Conservation (phyloP, 1,140 invertebrate species). For the Nylanderia fulva region DNA sequence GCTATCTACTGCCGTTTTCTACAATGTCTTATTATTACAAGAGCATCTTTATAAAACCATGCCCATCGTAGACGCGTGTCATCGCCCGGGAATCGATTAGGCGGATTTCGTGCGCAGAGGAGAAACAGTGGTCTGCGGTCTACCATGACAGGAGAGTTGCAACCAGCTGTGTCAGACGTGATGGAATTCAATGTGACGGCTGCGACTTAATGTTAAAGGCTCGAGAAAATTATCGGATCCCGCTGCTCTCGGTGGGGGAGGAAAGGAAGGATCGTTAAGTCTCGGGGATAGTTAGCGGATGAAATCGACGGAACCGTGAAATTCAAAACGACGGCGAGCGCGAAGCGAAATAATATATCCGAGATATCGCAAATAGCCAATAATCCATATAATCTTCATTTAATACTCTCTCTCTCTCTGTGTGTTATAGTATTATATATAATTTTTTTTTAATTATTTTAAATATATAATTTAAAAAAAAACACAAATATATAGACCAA, state of each 20-base stretch:
- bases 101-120: constrained; percentile 44
- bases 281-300: constrained; percentile 8
- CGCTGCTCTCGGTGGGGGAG: background rate
- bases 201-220: constrained; percentile 18
- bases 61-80: background rate
- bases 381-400: too few relatives aligned
- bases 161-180: constrained; percentile 40
- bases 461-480: too few relatives aligned
- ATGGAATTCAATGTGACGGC: constrained; percentile 40
- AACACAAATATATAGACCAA: too few relatives aligned
- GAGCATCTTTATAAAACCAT: constrained; percentile 3
- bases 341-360: constrained; percentile 16
- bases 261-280: constrained; percentile 2
- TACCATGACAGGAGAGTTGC: constrained; percentile 52
- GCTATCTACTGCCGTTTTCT: background rate
- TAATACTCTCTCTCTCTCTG: too few relatives aligned
- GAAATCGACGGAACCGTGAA: constrained; percentile 43
- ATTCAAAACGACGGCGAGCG: constrained; percentile 49
- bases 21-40: background rate
- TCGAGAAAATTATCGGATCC: constrained; percentile 27
- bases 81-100: constrained; percentile 61
- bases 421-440: too few relatives aligned
- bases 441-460: too few relatives aligned
- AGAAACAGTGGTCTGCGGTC: constrained; percentile 36
- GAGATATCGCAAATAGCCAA: background rate